Evolutionary conservation across 2,797 vertebrate genomes (phyloP).

Genomic region (Fistularia commersonii): DNA sequence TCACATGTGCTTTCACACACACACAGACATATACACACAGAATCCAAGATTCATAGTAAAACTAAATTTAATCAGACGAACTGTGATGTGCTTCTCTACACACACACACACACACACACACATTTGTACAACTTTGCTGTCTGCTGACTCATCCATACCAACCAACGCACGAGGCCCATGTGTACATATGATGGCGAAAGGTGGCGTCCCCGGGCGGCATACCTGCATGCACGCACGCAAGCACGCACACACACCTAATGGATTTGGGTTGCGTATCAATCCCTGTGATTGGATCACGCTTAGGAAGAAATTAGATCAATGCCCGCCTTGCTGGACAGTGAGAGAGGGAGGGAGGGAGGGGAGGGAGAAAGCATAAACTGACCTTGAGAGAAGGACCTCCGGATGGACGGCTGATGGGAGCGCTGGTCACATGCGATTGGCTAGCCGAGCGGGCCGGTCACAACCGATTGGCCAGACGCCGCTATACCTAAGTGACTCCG

Average conservation of each 20-base stretch:
- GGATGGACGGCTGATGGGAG: slow-evolving; percentile 61
- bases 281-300: slow-evolving; percentile 56
- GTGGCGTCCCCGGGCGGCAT: too few relatives aligned
- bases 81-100: slow-evolving; percentile 5
- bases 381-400: slow-evolving; percentile 72
- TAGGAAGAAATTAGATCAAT: slow-evolving; percentile 51
- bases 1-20: neutral
- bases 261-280: slow-evolving; percentile 43
- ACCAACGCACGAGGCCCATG: too few relatives aligned
- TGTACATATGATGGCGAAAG: too few relatives aligned
- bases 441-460: slow-evolving; percentile 38
- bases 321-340: slow-evolving; percentile 28
- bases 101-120: slow-evolving; percentile 16
- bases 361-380: slow-evolving; percentile 51
- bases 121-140: too few relatives aligned
- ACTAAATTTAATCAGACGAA: too few relatives aligned
- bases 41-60: neutral
- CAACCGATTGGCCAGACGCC: slow-evolving; percentile 53
- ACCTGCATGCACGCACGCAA: neutral
- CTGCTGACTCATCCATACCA: too few relatives aligned
- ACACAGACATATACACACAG: slow-evolving; percentile 1
- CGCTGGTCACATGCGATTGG: slow-evolving; percentile 65
- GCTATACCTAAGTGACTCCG: slow-evolving; percentile 38
- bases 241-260: slow-evolving; percentile 26
- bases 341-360: slow-evolving; percentile 1